Conservation (phyloP, 2,113 vertebrate genomes). For the Notiomystis cincta region DNA sequence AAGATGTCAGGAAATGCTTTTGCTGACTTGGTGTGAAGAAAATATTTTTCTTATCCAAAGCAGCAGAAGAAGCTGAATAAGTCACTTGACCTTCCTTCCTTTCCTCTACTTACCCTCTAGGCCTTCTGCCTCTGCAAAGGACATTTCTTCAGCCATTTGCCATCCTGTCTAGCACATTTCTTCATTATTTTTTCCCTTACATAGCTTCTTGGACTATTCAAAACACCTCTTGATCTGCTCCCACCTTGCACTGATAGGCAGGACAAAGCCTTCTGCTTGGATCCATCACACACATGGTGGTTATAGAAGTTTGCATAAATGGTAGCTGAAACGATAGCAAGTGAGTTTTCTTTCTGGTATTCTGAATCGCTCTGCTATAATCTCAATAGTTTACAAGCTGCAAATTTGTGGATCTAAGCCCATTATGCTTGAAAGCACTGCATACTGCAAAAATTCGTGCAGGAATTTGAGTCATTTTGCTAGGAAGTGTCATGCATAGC, state of each 20-base stretch:
- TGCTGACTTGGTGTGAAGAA: slow-evolving; percentile 42
- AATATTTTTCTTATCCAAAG: slow-evolving; percentile 45
- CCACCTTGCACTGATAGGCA: background rate
- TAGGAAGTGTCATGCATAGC: slow-evolving; percentile 23
- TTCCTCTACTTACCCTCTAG: background rate
- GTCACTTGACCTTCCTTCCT: slow-evolving; percentile 51
- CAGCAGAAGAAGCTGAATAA: slow-evolving; percentile 24
- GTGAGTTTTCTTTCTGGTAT: background rate
- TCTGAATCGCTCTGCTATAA: background rate
- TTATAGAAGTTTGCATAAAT: background rate
- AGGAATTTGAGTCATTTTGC: slow-evolving; percentile 34
- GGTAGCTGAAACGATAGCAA: background rate
- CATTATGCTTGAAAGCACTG: background rate
- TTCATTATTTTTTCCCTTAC: background rate
- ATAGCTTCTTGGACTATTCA: background rate
- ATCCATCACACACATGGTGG: background rate
- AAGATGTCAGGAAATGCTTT: slow-evolving; percentile 32
- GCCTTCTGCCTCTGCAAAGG: background rate
- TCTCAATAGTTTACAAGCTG: background rate
- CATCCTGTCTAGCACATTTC: background rate
- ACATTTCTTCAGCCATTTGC: background rate
- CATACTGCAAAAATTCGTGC: background rate
- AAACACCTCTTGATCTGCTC: background rate
- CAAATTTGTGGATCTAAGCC: background rate
- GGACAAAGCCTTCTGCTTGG: background rate